Percentiles rank a stretch among this genome's conserved stretches.
phyloP scores from a whole-genome alignment of 37 sponge, comb jelly and placozoan genomes.

The Agelas oroides region DNA sequence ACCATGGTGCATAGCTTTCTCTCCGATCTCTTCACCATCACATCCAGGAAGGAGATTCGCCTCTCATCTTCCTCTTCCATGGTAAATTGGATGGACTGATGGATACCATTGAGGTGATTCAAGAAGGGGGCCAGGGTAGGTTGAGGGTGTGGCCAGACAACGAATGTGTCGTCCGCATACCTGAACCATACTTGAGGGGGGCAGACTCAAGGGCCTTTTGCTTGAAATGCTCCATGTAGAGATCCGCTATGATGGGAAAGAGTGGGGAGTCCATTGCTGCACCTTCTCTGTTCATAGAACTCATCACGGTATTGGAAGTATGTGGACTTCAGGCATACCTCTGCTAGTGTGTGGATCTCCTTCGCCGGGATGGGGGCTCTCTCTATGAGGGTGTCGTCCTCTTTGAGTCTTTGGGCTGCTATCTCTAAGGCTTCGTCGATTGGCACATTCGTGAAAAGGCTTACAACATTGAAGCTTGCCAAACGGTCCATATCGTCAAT shows the following conservation, averaged over 20 bases:
- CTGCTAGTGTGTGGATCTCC: background rate
- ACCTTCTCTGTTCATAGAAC: constrained; percentile 17
- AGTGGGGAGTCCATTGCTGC: constrained; percentile 44
- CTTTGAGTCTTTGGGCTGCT: too few relatives aligned
- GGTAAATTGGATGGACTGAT: background rate
- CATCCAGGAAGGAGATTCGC: background rate
- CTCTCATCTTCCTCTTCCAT: background rate
- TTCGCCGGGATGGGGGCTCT: constrained; percentile 6
- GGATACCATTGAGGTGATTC: background rate
- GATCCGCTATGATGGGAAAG: constrained; percentile 29
- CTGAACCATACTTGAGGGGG: background rate
- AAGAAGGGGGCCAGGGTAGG: background rate
- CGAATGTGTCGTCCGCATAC: constrained; percentile 35
- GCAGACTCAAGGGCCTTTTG: background rate
- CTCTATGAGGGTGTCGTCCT: too few relatives aligned
- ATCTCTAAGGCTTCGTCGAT: too few relatives aligned
- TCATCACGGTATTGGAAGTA: background rate
- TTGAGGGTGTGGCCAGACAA: background rate
- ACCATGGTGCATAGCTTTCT: too few relatives aligned
- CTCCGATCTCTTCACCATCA: background rate
- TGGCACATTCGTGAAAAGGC: too few relatives aligned
- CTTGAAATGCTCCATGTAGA: constrained; percentile 40
- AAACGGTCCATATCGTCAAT: too few relatives aligned
- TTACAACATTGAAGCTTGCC: too few relatives aligned
- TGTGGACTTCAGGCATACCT: constrained; percentile 9